Evolutionary conservation across 2,113 vertebrate species (phyloP), one percentile per base, ranked within the genome.

Genomic region (Corythornis vintsioides): DNA sequence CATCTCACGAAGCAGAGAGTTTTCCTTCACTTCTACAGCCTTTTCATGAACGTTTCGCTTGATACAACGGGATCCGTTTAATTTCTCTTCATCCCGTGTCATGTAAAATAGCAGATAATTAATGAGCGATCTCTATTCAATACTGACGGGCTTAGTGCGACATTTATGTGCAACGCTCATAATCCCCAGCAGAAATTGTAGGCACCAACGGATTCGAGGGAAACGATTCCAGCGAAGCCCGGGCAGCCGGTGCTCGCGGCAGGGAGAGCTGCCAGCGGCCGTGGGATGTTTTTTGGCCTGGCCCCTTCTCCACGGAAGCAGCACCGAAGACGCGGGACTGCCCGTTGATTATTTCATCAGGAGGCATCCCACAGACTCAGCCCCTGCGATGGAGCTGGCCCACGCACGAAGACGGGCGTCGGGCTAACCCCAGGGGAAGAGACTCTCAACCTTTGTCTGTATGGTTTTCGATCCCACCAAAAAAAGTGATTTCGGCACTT

Each of bases 1-100:
- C 40, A 1, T 28, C 33, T 10, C 22, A 2, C 4, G 15, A 24
- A 60, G 35, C 0, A 4, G 10, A 61, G 4, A 16, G 6, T n/a
- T 40, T 61, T 11, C 6, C 42, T 9, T 6, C 14, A 7, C 29
- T 65, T 88, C 33, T 8, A 13, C 0, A 45, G 42, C 2, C 16
- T 31, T 87, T 66, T 47, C 38, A 6, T 1, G 4, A 38, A 47
- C 9, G 2, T 38, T 86, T 56, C 18, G 3, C 66, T 48, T 5
- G 13, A 48, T 29, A 35, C 24, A 24, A 21, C 4, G 53, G 61
- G 53, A 65, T 79, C 76, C 48, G 40, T 42, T 72, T 56, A 7
- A 7, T 33, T 84, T 22, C 9, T 52, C 31, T 8, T 29, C 7
- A 64, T 11, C 65, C 69, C 15, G 18, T 15, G 71, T 45, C 80